phyloP scores from a whole-genome alignment of 2,113 vertebrate species.

The Austrofundulus limnaeus region DNA sequence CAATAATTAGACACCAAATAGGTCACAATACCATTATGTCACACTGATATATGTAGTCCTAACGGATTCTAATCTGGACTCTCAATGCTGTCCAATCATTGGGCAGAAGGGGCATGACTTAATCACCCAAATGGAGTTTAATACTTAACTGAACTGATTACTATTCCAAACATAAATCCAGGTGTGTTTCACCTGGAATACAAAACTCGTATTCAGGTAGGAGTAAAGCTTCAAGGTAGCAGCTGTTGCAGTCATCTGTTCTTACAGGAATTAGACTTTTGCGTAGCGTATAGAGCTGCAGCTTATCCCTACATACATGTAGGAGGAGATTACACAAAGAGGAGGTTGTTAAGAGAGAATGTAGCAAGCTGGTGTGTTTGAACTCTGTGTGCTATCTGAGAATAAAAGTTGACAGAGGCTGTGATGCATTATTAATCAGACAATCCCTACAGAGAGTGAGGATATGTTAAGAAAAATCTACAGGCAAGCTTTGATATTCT shows the following conservation, averaged over 20 bases:
- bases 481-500: constrained; percentile 7
- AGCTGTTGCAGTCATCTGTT: constrained; percentile 40
- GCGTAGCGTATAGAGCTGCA: constrained; percentile 28
- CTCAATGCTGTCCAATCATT: constrained; percentile 7
- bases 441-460: background rate
- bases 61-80: constrained; percentile 1
- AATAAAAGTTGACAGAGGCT: constrained; percentile 12
- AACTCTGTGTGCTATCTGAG: constrained; percentile 11
- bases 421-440: constrained; percentile 50
- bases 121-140: too few relatives aligned
- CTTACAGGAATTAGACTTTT: constrained; percentile 41
- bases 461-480: background rate
- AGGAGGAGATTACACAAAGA: constrained; percentile 36
- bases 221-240: constrained; percentile 22
- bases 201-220: too few relatives aligned
- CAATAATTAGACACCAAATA: constrained; percentile 59
- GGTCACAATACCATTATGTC: constrained; percentile 36
- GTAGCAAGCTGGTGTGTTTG: constrained; percentile 7
- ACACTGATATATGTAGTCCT: constrained; percentile 8
- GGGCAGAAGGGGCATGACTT: background rate
- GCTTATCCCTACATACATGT: constrained; percentile 44
- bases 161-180: background rate
- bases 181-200: background rate
- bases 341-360: constrained; percentile 30
- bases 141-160: background rate